Percentiles rank a stretch among this genome's conserved stretches.
Evolutionary conservation across 2,797 vertebrate species (phyloP).

Genomic region (Heliangelus exortis): DNA sequence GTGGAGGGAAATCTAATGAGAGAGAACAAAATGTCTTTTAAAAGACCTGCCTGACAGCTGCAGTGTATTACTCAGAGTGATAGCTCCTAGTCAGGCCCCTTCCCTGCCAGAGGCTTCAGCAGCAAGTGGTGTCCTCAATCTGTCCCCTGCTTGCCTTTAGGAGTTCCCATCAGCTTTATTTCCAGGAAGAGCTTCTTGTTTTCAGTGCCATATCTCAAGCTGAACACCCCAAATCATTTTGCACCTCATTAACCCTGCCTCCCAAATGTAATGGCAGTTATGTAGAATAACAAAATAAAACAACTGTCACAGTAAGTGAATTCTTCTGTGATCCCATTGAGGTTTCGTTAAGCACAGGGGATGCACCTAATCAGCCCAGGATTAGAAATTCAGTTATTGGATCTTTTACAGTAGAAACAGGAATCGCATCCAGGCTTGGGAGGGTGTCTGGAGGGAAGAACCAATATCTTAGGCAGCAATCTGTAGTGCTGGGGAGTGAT

Average conservation of each 20-base stretch:
- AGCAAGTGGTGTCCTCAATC: background rate
- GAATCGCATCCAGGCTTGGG: background rate
- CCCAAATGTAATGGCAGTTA: background rate
- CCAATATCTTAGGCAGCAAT: accelerated
- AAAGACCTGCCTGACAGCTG: background rate
- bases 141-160: background rate
- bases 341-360: background rate
- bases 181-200: background rate
- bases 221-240: background rate
- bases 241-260: background rate
- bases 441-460: background rate
- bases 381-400: background rate
- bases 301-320: background rate
- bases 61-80: background rate
- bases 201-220: background rate
- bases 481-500: background rate
- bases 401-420: background rate
- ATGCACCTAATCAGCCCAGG: background rate
- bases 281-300: background rate
- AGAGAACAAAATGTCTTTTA: background rate
- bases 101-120: background rate
- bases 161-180: background rate
- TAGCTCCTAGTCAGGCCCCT: background rate
- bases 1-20: accelerated
- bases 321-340: background rate